Evolutionary conservation across 2,113 vertebrate genomes (phyloP), one percentile per base, ranked within the genome.

Genomic region (Oryzias woworae): DNA sequence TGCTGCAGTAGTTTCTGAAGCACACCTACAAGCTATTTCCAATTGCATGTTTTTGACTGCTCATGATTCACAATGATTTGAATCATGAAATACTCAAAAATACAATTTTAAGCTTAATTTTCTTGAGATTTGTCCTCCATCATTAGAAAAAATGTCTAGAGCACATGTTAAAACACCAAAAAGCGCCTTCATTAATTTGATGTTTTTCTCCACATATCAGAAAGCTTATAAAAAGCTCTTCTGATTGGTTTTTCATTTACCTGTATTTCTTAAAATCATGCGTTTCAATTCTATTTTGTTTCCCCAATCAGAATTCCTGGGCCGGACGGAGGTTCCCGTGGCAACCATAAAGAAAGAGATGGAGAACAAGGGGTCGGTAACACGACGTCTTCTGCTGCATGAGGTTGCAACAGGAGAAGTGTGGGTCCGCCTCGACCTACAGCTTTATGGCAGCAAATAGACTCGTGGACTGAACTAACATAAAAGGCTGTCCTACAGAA

Each of bases 371-470:
- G 96, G 95, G 8, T 88, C 95, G 0, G 84, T 88, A 0, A 95
- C 94, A 0, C 94, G 95, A 41, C 94, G 92, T 24, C 81, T 98
- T 8, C 90, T 98, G 69, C 93, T 99, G 60, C 96, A 98, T 0
- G 96, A 98, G 84, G 97, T 98, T 52, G 91, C 95, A 43, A 98
- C 96, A 0, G 97, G 97, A 0, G 97, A 99, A 71, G 95, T 99
- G 66, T 96, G 96, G 95, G 95, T 98, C 56, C 94, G 94, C 28
- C 94, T 99, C 4, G 96, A 99, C 89, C 91, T 99, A 83, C 96
- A 99, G 76, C 94, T 97, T 48, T 99, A 93, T 49, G 91, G 92
- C 51, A 89, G 91, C 77, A 95, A 94, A 87, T 91, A 89, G 62
- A 46, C 26, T 0, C 0, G 48, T 12, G 49, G 48, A 26, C 59